Conservation (phyloP, 2,797 vertebrate species). For the Kryptopterus vitreolus region DNA sequence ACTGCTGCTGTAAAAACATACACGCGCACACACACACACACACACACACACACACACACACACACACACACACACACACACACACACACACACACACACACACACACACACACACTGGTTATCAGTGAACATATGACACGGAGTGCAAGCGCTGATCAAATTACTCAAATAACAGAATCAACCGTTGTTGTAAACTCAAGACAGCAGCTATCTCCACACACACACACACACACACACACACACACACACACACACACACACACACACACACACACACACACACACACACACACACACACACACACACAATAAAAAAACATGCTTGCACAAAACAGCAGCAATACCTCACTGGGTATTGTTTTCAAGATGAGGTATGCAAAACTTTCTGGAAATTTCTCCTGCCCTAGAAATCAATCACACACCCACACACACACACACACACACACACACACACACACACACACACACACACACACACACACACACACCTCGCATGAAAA, state of each 20-base stretch:
- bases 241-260: background rate
- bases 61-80: slow-evolving; percentile 16
- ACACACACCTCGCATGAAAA: no score
- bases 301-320: slow-evolving; percentile 1
- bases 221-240: background rate
- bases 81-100: background rate
- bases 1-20: background rate
- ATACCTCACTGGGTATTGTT: background rate
- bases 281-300: no score
- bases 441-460: no score
- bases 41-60: background rate
- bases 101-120: background rate
- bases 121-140: slow-evolving; percentile 9
- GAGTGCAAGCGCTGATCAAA: slow-evolving; percentile 12
- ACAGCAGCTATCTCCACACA: background rate
- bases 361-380: background rate
- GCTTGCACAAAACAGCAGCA: background rate
- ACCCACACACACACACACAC: no score
- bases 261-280: background rate
- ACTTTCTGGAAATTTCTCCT: background rate
- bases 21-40: background rate
- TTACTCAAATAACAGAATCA: slow-evolving; percentile 25
- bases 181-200: slow-evolving; percentile 20
- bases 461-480: no score
- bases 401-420: background rate